phyloP scores from a whole-genome alignment of 2,888 invertebrate genomes.

The Aleiodes alternator region DNA sequence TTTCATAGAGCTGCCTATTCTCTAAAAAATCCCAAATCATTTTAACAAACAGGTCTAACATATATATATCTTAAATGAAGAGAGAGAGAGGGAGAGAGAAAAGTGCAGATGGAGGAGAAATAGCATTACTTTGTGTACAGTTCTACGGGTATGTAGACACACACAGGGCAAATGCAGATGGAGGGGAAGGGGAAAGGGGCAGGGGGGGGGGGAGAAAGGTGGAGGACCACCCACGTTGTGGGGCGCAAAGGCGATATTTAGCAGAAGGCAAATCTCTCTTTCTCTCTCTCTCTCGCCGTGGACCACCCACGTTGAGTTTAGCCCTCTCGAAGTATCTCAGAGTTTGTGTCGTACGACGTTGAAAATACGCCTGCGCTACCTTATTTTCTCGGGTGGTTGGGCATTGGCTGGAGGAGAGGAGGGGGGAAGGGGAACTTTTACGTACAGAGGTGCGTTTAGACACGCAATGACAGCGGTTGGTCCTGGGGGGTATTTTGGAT shows the following conservation, averaged over 20 bases:
- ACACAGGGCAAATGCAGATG: constrained; percentile 6
- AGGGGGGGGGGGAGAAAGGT: constrained; percentile 36
- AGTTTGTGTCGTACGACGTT: constrained; percentile 9
- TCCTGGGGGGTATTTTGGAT: no score
- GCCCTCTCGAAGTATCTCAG: constrained; percentile 38
- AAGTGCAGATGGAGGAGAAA: constrained; percentile 29
- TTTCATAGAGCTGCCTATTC: no score
- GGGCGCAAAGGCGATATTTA: constrained; percentile 74
- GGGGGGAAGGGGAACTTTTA: neutral
- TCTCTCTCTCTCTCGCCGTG: constrained; percentile 55
- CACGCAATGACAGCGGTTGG: no score
- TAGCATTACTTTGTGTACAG: constrained; percentile 29
- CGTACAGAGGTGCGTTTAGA: no score
- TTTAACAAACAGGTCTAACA: no score
- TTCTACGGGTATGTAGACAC: neutral
- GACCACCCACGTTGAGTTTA: constrained; percentile 71
- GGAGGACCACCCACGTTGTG: constrained; percentile 72
- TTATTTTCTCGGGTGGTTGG: constrained; percentile 29
- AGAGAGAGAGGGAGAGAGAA: constrained; percentile 31
- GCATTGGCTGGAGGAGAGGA: neutral
- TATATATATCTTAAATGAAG: constrained; percentile 25
- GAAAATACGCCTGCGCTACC: constrained; percentile 43
- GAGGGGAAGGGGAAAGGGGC: constrained; percentile 43
- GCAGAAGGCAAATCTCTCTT: constrained; percentile 72
- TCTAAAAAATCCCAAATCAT: no score